These are phyloP conservation scores for Drosophila helvetica DNA, from an alignment of 2,888 invertebrate genomes.

Conservation along the genomic window DNA sequence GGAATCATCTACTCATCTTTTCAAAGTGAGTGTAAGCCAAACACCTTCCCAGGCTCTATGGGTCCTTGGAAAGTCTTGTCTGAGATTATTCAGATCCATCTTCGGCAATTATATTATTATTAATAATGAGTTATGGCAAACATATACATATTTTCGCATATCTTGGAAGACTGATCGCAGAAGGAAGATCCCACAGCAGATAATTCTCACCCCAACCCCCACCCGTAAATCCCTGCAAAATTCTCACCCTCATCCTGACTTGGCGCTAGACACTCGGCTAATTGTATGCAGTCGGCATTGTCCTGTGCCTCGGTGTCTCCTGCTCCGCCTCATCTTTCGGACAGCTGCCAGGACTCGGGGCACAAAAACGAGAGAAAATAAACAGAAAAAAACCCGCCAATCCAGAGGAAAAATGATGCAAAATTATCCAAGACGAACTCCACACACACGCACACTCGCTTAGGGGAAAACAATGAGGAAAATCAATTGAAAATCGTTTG, in stretches of 20 bases:
- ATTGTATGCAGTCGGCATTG: conserved; percentile 37
- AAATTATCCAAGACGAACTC: conserved; percentile 56
- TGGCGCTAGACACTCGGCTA: conserved; percentile 39
- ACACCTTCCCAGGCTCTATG: neutral
- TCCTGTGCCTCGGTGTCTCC: conserved; percentile 23
- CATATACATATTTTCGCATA: no score
- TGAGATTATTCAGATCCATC: neutral
- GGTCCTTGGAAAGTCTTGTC: neutral
- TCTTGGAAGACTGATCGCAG: neutral
- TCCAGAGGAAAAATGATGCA: conserved; percentile 62
- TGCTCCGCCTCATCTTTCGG: neutral
- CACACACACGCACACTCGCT: conserved; percentile 10
- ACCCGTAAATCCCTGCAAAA: conserved; percentile 1
- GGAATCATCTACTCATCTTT: neutral
- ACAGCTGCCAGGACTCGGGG: conserved; percentile 22
- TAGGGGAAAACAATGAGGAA: conserved; percentile 43
- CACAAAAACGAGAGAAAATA: conserved; percentile 24
- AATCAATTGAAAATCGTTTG: conserved; percentile 63
- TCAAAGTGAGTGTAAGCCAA: no score
- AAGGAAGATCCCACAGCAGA: neutral
- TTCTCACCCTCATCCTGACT: conserved; percentile 40
- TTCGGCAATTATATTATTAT: neutral
- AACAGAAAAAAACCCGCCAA: conserved; percentile 50
- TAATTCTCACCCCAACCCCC: conserved; percentile 3
- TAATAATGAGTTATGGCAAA: no score